Percentiles rank a stretch among this genome's conserved stretches.
These are phyloP conservation scores for Drosophila tristis DNA, from an alignment of 1,140 invertebrate species.

Conservation along the genomic window DNA sequence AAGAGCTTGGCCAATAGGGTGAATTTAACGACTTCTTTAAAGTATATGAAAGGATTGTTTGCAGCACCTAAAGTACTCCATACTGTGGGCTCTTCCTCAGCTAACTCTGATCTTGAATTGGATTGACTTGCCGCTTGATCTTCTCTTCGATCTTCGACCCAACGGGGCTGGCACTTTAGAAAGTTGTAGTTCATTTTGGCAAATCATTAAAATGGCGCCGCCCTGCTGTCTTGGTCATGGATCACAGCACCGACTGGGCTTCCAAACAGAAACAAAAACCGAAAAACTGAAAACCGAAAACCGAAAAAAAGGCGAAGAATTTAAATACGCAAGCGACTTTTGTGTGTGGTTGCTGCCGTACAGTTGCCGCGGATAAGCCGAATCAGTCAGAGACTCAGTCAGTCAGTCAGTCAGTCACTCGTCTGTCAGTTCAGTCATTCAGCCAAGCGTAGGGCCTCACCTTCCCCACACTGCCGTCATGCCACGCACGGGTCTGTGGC, in stretches of 20 bases:
- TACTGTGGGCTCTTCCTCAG: too few species aligned
- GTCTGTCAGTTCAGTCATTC: slow-evolving; percentile 49
- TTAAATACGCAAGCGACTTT: slow-evolving; percentile 28
- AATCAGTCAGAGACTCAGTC: slow-evolving; percentile 27
- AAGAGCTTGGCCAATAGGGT: too few species aligned
- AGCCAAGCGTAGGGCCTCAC: slow-evolving; percentile 63
- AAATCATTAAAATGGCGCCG: slow-evolving; percentile 77
- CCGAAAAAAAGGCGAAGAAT: slow-evolving; percentile 13
- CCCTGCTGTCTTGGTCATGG: slow-evolving; percentile 56
- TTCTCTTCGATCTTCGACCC: slow-evolving; percentile 48
- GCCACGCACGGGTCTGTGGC: too few species aligned
- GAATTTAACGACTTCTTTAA: too few species aligned
- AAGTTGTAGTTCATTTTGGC: slow-evolving; percentile 71
- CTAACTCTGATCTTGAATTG: slow-evolving; percentile 25
- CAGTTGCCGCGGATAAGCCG: slow-evolving; percentile 65
- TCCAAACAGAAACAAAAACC: not conserved
- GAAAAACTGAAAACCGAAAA: slow-evolving; percentile 4
- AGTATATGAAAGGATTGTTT: too few species aligned
- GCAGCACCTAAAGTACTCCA: too few species aligned
- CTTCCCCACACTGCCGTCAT: not conserved
- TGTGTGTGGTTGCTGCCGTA: slow-evolving; percentile 26
- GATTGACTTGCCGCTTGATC: slow-evolving; percentile 1
- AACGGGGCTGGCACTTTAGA: slow-evolving; percentile 43
- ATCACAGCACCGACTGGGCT: slow-evolving; percentile 61
- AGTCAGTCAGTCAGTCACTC: slow-evolving; percentile 35